Base-by-base conservation (phyloP, 2,888 invertebrate genomes). In the Drosophila colorata region DNA sequence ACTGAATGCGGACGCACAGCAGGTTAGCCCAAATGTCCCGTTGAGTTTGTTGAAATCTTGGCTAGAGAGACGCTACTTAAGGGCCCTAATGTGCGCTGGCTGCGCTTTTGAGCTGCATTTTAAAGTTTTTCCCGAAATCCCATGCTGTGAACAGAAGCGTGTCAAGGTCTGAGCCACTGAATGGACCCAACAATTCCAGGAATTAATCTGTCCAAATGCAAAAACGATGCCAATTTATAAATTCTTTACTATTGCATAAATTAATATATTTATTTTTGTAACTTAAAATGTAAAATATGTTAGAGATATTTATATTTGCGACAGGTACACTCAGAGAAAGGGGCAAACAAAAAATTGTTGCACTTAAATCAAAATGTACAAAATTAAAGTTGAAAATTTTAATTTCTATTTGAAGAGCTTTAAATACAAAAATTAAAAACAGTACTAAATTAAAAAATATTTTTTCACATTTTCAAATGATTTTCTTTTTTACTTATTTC, bases 121-220 rank as follows among this genome's bases (percentile, higher is more conserved):
- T 38, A 11, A 23, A 70, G 66, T 31, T 69, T 70, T 72, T 79
- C 73, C 69, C 49, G 60, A 69, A 38, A 56, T 14, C 82, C 58
- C 87, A 77, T 41, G 80, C 74, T 66, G 90, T 67, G 78, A 77
- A 83, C 88, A 78, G 90, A 89, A 90, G 91, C 90, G 87, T 90
- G 90, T 87, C 91, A 90, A 90, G 90, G 90, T 72, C 80, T n/a
- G 57, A 6, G 60, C 88, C 89, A 81, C 90, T 81, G 65, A 82
- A 71, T 77, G 75, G 76, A 31, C 63, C 43, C 48, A 44, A 16
- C 9, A 55, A 38, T 72, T 68, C 71, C 53, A n/a, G 47, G 63
- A 44, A 47, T 25, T 13, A n/a, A 46, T 18, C 23, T 33, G 25
- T 11, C 5, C n/a, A 33, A 2, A 11, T 4, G 5, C 16, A 5